Evolutionary conservation across 2,888 invertebrate species (phyloP).

Genomic region (Andrena camellia): DNA sequence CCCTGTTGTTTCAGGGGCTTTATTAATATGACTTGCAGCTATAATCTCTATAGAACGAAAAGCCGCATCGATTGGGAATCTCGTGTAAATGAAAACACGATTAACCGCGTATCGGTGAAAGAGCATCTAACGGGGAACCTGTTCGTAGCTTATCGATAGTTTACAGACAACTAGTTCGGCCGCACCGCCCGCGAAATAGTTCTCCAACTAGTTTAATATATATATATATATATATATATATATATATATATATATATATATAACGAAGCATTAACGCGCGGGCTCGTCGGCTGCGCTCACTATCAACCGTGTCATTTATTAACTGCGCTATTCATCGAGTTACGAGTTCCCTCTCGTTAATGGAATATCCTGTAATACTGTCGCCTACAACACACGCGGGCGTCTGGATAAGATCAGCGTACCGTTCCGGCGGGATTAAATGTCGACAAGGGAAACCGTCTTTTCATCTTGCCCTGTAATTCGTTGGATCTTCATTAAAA

Average conservation of each 20-base stretch:
- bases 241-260: constrained; percentile 45
- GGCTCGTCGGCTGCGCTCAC: constrained; percentile 49
- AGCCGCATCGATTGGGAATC: not conserved
- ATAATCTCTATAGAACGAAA: not conserved
- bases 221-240: constrained; percentile 49
- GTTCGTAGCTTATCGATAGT: constrained; percentile 41
- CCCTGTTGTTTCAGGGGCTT: too few relatives aligned
- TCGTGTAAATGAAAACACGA: constrained; percentile 14
- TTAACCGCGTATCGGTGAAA: constrained; percentile 10
- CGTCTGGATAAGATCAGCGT: constrained; percentile 4
- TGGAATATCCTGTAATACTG: constrained; percentile 44
- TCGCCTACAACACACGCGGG: constrained; percentile 20
- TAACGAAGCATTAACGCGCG: constrained; percentile 43
- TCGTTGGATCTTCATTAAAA: constrained; percentile 29
- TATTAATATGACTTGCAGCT: not conserved
- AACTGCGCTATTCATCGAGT: constrained; percentile 51
- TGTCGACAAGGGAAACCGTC: constrained; percentile 4
- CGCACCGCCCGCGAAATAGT: constrained; percentile 32
- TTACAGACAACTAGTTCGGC: constrained; percentile 32
- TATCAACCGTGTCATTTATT: constrained; percentile 49
- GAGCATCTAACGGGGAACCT: constrained; percentile 26
- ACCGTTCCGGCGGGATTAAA: constrained; percentile 33
- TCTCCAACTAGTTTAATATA: constrained; percentile 49
- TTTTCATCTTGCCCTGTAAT: constrained; percentile 11
- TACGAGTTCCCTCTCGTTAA: constrained; percentile 50